Base-by-base conservation (phyloP, 2,113 vertebrate genomes). In the Phyllopteryx taeniolatus region DNA sequence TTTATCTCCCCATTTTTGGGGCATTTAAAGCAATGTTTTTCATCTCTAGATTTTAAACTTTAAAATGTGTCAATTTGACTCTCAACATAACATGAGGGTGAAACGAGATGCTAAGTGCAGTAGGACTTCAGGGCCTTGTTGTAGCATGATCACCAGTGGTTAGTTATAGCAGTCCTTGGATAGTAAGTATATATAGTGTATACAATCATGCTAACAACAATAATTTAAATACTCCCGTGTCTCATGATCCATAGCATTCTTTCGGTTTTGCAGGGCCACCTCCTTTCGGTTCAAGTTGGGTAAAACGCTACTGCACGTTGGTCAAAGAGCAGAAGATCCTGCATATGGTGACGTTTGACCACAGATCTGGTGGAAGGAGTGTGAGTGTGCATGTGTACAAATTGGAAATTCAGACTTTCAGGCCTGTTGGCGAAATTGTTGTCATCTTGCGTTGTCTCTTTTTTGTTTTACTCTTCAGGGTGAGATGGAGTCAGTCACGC, bases 251-350 rank as follows among this genome's bases (percentile, higher is more conserved):
- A 8, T 9, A 9, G 7, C 20, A 15, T 62, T 15, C 11, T 33
- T 35, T 62, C 4, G 13, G 4, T 35, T 53, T 54, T 47, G 8
- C 11, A 99, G 98, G 97, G 68, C 96, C 96, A 8, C 95, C 96
- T 73, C 98, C 98, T 0, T 99, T 99, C 78, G 97, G 97, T 72
- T 99, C 96, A 81, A 99, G 94, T 31, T 99, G 98, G 97, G 96
- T 98, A 68, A 99, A 99, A 83, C 95, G 96, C 80, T 99, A 99
- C 84, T 96, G 95, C 87, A 98, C 92, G 0, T 98, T 97, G 59
- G 94, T 94, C 71, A 98, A 98, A 75, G 94, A 96, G n/a, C 93
- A 96, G 80, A 98, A 98, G 86, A 94, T 95, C 61, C 94, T 99
- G 74, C 93, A 94, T 82, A 96, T 98, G 94, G 91, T 98, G 80